These are phyloP conservation scores for Microtus pennsylvanicus DNA, from an alignment of 2,113 vertebrate species.

Conservation along the genomic window DNA sequence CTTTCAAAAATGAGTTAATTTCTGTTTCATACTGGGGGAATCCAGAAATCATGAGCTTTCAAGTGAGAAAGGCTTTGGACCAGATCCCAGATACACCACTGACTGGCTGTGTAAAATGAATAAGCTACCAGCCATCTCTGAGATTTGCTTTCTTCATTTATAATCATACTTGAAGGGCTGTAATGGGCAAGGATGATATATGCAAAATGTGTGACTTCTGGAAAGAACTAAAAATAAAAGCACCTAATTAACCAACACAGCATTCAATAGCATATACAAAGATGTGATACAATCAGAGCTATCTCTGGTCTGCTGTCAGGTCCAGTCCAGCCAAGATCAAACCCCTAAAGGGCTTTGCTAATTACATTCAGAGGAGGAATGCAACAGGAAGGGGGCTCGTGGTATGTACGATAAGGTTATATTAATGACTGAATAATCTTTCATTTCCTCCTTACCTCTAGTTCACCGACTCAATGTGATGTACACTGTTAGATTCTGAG, in stretches of 20 bases:
- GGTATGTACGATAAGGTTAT: not conserved
- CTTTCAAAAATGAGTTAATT: not conserved
- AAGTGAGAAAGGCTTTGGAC: not conserved
- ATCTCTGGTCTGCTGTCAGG: not conserved
- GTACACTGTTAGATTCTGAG: not conserved
- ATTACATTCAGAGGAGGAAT: conserved; percentile 10
- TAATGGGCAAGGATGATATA: not conserved
- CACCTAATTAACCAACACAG: not conserved
- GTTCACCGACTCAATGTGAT: not conserved
- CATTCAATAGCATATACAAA: not conserved
- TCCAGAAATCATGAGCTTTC: not conserved
- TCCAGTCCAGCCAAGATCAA: not conserved
- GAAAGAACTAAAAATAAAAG: not conserved
- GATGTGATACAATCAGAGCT: not conserved
- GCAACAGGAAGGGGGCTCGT: not conserved
- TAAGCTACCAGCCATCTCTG: not conserved
- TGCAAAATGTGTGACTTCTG: not conserved
- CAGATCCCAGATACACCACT: not conserved
- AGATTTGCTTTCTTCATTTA: conserved; percentile 23
- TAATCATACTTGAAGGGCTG: not conserved
- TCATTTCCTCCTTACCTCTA: not conserved
- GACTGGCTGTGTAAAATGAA: not conserved
- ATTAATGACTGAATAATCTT: not conserved
- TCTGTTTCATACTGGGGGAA: conserved; percentile 12
- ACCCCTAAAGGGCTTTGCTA: not conserved